Base-by-base conservation (phyloP, 2,797 vertebrate species). In the Microctenopoma lineatum region DNA sequence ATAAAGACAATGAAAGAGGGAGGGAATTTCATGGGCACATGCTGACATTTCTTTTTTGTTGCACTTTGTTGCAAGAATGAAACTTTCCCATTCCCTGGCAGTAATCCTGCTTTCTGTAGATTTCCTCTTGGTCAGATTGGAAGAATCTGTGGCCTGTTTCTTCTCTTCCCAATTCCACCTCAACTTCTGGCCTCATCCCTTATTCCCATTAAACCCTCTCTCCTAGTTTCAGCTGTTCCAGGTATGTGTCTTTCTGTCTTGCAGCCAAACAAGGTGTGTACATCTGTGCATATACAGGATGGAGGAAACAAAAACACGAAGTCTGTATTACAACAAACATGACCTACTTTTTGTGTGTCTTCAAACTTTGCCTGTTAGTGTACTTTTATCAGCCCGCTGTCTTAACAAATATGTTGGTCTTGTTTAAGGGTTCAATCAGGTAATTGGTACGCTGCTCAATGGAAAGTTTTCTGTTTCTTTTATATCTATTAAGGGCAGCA, bases 311-410 rank as follows among this genome's bases (percentile, higher is more conserved):
- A 12, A 57, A 61, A 54, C 21, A 36, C 14, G 39, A 21, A 53
- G 15, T 41, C 36, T 29, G n/a, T 34, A 1, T 47, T 57, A 53
- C 48, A 58, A 62, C 59, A 71, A 48, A 66, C 45, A 18, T 86
- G 84, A 85, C 88, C 88, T 60, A 87, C 51, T 88, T 89, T 3
- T 0, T 46, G 18, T 68, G 4, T 13, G 46, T 67, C 32, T 63
- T 56, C 47, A 71, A 83, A 84, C 73, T 69, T 78, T 66, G 32
- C 73, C 65, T 66, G 5, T 85, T 87, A 88, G 62, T 39, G 15
- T 51, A 15, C 58, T 57, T 64, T 10, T 14, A 26, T 71, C 36
- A 52, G 36, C 36, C 16, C 0, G 2, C 12, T 29, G 48, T 34
- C 59, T 21, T n/a, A 18, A 25, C 27, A 45, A 66, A 0, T 16